phyloP scores from a whole-genome alignment of 2,113 vertebrate genomes.

The Crocuta crocuta region DNA sequence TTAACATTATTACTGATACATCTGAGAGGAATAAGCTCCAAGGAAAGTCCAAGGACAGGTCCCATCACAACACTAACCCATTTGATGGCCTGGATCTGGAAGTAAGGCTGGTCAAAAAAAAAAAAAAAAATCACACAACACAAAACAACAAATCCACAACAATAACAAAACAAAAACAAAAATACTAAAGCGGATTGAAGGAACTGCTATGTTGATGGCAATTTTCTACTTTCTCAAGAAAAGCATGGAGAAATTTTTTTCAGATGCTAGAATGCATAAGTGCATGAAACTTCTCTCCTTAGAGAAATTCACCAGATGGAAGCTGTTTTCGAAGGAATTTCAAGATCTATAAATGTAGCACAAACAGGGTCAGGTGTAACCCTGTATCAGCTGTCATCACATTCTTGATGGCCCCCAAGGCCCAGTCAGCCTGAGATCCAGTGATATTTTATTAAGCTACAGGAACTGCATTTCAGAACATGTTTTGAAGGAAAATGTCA shows the following conservation, averaged over 20 bases:
- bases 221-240: conserved; percentile 44
- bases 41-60: not conserved
- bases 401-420: conserved; percentile 20
- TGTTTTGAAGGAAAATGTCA: conserved; percentile 45
- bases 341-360: not conserved
- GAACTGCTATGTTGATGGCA: not conserved
- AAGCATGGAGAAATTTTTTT: not conserved
- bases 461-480: conserved; percentile 47
- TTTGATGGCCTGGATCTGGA: not conserved
- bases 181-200: not conserved
- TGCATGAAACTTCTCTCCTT: conserved; percentile 41
- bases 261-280: conserved; percentile 12
- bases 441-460: conserved; percentile 51
- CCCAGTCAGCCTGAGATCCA: not conserved
- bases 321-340: conserved; percentile 66
- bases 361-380: conserved; percentile 28
- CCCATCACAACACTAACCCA: not conserved
- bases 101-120: not conserved
- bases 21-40: not conserved
- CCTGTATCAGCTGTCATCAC: conserved; percentile 41
- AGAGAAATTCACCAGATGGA: conserved; percentile 60
- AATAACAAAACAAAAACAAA: not conserved
- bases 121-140: not conserved
- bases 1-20: not conserved
- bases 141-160: not conserved